These are phyloP conservation scores for Timema cristinae DNA, from an alignment of 2,888 invertebrate species.

Conservation along the genomic window DNA sequence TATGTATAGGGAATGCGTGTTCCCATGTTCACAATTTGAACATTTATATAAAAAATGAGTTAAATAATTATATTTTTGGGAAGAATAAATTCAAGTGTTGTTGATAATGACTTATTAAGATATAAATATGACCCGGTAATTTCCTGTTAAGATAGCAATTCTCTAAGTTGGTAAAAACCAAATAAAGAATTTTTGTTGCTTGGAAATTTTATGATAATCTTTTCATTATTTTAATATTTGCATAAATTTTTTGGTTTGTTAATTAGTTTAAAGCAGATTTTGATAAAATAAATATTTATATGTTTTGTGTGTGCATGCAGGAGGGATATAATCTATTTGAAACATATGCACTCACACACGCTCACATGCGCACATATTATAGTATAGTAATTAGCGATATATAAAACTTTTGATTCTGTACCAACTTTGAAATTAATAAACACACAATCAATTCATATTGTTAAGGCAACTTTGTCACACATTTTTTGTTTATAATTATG, in stretches of 20 bases:
- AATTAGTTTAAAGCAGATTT: conserved; percentile 25
- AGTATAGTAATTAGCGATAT: conserved; percentile 30
- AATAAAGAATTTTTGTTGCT: conserved; percentile 9
- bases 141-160: neutral
- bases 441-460: conserved; percentile 33
- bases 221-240: conserved; percentile 17
- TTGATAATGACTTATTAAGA: neutral
- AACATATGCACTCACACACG: conserved; percentile 23
- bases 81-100: conserved; percentile 1
- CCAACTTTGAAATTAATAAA: conserved; percentile 33
- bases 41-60: no score
- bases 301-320: conserved; percentile 27
- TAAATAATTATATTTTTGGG: conserved; percentile 1
- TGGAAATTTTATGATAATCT: conserved; percentile 10
- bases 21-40: no score
- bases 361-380: conserved; percentile 22
- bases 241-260: conserved; percentile 16
- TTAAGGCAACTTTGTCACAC: conserved; percentile 33
- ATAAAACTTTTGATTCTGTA: conserved; percentile 33
- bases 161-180: conserved; percentile 3
- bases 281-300: conserved; percentile 16
- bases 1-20: conserved; percentile 7
- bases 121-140: neutral
- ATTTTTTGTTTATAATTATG: conserved; percentile 26
- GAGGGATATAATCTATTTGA: conserved; percentile 25